phyloP scores from a whole-genome alignment of 2,888 invertebrate species.

The Diadromus collaris region DNA sequence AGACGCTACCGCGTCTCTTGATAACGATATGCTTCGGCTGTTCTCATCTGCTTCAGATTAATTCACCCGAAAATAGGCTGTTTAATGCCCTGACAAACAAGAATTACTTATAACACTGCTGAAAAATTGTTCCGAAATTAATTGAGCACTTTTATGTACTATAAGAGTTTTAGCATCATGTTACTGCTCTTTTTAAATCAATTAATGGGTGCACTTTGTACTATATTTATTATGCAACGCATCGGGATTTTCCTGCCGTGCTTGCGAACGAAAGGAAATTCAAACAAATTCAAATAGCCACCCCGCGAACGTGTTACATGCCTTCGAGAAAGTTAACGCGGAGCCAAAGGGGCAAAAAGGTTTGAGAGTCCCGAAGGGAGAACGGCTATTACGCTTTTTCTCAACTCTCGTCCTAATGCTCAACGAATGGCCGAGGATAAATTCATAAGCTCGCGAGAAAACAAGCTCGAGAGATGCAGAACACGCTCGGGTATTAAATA shows the following conservation, averaged over 20 bases:
- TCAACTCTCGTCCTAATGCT: conserved; percentile 73
- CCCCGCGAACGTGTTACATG: neutral
- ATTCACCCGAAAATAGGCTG: conserved; percentile 2
- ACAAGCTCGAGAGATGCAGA: conserved; percentile 71
- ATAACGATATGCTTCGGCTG: conserved; percentile 18
- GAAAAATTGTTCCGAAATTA: neutral
- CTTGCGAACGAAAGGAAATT: neutral
- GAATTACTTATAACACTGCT: conserved; percentile 29
- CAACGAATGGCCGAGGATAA: conserved; percentile 79
- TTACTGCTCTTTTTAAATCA: neutral
- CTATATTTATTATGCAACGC: neutral
- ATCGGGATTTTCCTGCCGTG: neutral
- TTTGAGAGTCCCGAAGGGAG: conserved; percentile 68
- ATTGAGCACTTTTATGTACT: too few species aligned
- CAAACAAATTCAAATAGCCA: neutral
- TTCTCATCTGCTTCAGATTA: conserved; percentile 13
- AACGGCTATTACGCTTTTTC: conserved; percentile 71
- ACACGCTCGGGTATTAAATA: conserved; percentile 46
- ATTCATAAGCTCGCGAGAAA: conserved; percentile 78
- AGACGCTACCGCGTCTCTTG: too few species aligned
- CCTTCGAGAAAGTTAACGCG: neutral
- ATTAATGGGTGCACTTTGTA: neutral
- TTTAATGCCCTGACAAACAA: neutral
- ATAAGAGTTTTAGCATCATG: too few species aligned
- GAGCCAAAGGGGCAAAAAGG: conserved; percentile 27